Evolutionary conservation across 2,888 invertebrate genomes (phyloP).

Genomic region (Allygus modestus): DNA sequence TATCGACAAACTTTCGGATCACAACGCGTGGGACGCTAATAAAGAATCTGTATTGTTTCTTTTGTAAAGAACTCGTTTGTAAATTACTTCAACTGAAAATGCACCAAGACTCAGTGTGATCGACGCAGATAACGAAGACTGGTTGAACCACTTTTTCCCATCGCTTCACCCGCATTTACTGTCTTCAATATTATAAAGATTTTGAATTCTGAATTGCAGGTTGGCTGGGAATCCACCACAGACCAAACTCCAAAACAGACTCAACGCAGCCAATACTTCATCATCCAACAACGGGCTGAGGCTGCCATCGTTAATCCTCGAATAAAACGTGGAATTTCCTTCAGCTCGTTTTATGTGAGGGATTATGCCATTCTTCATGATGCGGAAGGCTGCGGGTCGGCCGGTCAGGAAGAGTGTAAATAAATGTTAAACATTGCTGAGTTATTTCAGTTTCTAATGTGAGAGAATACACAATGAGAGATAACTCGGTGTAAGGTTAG

Average conservation of each 20-base stretch:
- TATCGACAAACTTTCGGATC: too few species aligned
- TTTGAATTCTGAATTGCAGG: too few species aligned
- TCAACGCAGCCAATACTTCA: background rate
- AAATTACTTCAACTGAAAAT: too few species aligned
- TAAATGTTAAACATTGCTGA: background rate
- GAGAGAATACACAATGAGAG: background rate
- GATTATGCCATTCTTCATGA: background rate
- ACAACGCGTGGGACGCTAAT: too few species aligned
- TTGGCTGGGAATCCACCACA: background rate
- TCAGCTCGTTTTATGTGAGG: background rate
- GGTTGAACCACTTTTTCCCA: too few species aligned
- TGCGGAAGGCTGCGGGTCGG: background rate
- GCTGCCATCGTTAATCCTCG: constrained; percentile 8
- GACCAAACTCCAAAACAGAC: background rate
- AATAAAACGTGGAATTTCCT: background rate
- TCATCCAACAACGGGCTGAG: background rate
- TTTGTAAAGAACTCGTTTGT: too few species aligned
- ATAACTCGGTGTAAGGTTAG: too few species aligned
- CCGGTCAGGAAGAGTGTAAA: background rate
- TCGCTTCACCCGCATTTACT: too few species aligned
- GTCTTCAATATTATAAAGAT: too few species aligned
- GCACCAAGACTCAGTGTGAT: too few species aligned
- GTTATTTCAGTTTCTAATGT: background rate
- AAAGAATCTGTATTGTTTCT: too few species aligned
- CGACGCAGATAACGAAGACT: too few species aligned